Base-by-base conservation (phyloP, 2,888 invertebrate species). In the Macrophya annulata region DNA sequence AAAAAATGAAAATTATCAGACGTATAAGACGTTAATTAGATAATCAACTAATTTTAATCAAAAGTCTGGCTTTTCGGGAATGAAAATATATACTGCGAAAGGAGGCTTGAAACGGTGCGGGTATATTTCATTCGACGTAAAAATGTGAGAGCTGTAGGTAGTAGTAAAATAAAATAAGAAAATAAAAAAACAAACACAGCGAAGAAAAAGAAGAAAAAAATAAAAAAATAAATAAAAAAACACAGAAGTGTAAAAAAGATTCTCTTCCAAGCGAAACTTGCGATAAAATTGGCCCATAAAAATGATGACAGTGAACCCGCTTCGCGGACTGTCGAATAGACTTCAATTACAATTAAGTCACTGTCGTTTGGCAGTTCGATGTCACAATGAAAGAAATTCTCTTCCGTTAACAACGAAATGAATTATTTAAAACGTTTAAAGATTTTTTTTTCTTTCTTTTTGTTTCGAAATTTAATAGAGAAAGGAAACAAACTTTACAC, bases 241-340 rank as follows among this genome's bases (percentile, higher is more conserved):
- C 15, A 55, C 15, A n/a, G 37, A 37, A n/a, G 55, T n/a, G 55
- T 55, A n/a, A 55, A 55, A 55, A 37, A 68, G 68, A 37, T 68
- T 17, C 68, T 68, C 68, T 48, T 21, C 45, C 45, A 12, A 74
- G 74, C 43, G 45, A 74, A 74, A 74, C 45, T 45, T 21, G 74
- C 43, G 74, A 74, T 74, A 45, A 74, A 74, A 74, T 43, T 45
- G 74, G 74, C 45, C 74, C 74, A 48, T 74, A 45, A 74, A 74
- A 43, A 25, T 45, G 43, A 74, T 74, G 45, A 48, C 74, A 45
- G 25, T 43, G 74, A 74, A 31, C 37, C 55, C 17, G 37, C 37
- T 37, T 68, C 68, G 37, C 68, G 37, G 68, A 37, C 68, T 15
- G 68, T 31, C 68, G 37, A 68, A 37, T 37, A 37, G 25, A 37